Percentiles rank a stretch among this genome's conserved stretches.
Conservation (phyloP, 2,888 invertebrate genomes). For the Hypercompe scribonia region DNA sequence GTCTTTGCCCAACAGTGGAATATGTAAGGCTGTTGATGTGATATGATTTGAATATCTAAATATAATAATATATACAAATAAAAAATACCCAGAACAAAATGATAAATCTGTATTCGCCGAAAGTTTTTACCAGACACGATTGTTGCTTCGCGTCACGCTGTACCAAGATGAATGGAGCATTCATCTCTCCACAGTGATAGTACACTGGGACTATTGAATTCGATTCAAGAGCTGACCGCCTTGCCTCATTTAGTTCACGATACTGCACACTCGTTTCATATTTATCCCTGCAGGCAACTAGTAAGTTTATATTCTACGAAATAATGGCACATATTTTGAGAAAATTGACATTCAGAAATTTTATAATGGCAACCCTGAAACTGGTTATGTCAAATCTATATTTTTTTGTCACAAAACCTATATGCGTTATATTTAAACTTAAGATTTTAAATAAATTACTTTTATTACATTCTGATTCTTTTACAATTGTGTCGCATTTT, state of each 20-base stretch:
- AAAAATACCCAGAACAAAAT: background rate
- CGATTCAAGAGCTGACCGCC: conserved; percentile 49
- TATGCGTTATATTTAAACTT: background rate
- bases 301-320: background rate
- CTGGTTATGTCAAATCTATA: background rate
- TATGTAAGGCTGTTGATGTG: too few relatives aligned
- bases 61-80: too few relatives aligned
- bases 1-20: too few relatives aligned
- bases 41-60: too few relatives aligned
- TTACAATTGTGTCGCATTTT: background rate
- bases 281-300: background rate
- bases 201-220: conserved; percentile 58
- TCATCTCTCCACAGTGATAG: conserved; percentile 25
- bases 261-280: conserved; percentile 29
- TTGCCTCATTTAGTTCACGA: conserved; percentile 56
- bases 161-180: conserved; percentile 16
- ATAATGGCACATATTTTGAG: background rate
- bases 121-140: conserved; percentile 4
- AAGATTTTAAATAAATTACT: background rate
- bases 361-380: background rate
- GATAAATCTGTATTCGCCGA: background rate
- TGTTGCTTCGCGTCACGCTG: background rate
- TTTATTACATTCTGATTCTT: background rate
- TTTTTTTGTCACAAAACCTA: background rate
- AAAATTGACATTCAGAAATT: background rate